Evolutionary conservation across 2,888 invertebrate species (phyloP), one percentile per base, ranked within the genome.

Genomic region (Dendrolimus pini): DNA sequence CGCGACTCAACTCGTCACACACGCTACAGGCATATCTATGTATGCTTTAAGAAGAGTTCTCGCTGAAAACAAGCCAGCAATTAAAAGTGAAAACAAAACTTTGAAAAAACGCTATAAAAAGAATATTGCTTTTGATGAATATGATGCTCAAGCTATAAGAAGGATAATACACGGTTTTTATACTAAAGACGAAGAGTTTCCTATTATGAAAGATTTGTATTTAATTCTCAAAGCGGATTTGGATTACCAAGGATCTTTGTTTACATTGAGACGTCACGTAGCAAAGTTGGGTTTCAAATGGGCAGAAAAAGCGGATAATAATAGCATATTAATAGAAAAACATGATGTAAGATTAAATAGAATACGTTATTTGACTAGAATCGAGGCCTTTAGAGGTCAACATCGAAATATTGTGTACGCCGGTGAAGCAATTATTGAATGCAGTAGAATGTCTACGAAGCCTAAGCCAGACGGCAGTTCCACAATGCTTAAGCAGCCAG

Each of bases 21-120:
- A 74, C 59, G 68, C 72, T 13, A 74, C 72, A 59, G 74, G 74
- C 60, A 68, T 74, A 63, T 72, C 74, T 56, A 66, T 67, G 61
- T 69, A 69, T 55, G 71, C 72, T 53, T 61, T 74, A 57, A 70
- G 68, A 12, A 61, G 69, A 8, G 66, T 70, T n/a, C 55, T 74
- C 53, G 61, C 68, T 55, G 71, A 71, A 57, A 67, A 65, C 52
- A 65, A 60, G 58, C 61, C 61, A 52, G 54, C 61, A 14, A 61
- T 69, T 8, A 70, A 72, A 55, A 66, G 58, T 54, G 71, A 74
- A 53, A 58, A 61, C 57, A 66, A 64, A 60, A 54, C 65, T 7
- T 54, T 59, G 7, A 63, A 63, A 54, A 59, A 68, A 55, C 60
- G 68, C 59, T 65, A 66, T 57, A 71, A 68, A 47, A 70, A 69